A percentile compares a stretch with the other conserved stretches of the same genome.
Evolutionary conservation across 2,797 vertebrate species (phyloP).

Genomic region (Numenius phaeopus): DNA sequence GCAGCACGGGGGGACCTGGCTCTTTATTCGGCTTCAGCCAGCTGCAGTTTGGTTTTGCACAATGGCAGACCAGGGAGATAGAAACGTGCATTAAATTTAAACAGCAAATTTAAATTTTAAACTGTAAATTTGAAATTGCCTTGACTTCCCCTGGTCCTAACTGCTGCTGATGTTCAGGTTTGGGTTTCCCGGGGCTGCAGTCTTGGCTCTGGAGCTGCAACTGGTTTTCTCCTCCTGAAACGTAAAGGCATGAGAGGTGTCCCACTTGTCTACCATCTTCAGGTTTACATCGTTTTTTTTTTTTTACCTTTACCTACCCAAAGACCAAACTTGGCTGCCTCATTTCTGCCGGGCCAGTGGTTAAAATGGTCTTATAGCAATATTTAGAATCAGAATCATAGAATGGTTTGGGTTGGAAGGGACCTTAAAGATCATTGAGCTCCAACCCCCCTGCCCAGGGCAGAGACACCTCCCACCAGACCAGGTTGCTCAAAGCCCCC

Average conservation of each 20-base stretch:
- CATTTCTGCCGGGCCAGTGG: not conserved
- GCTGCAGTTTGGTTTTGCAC: not conserved
- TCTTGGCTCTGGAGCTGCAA: not conserved
- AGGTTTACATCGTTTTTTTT: not conserved
- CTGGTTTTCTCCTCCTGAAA: not conserved
- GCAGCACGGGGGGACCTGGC: not conserved
- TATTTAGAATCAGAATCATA: not conserved
- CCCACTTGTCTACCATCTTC: not conserved
- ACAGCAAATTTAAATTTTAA: not conserved
- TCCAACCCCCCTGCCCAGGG: no score
- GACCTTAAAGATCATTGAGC: no score
- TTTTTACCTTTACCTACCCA: not conserved
- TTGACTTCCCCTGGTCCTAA: not conserved
- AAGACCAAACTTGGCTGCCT: not conserved
- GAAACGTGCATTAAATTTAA: not conserved
- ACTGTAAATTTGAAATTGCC: not conserved
- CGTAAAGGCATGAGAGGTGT: fast-evolving
- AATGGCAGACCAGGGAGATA: not conserved
- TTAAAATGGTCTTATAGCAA: not conserved
- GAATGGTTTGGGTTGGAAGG: no score
- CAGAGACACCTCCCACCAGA: no score
- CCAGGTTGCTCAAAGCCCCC: no score
- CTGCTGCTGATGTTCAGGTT: not conserved
- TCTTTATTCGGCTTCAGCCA: not conserved
- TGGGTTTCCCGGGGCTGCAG: not conserved